These are phyloP conservation scores for Callocephalon fimbriatum DNA, from an alignment of 2,113 vertebrate genomes.

Conservation along the genomic window DNA sequence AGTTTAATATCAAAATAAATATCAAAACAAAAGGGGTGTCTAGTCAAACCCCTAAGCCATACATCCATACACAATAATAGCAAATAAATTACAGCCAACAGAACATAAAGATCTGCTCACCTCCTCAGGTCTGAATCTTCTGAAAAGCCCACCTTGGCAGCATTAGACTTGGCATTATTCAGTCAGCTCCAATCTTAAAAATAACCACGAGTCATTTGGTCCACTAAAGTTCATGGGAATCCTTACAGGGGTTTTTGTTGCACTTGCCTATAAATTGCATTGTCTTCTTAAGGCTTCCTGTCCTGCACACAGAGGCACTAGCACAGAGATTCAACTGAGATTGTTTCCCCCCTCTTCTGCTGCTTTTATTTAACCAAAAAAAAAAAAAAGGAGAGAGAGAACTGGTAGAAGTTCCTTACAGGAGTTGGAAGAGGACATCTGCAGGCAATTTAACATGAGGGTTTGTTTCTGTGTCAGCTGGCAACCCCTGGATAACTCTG, in stretches of 20 bases:
- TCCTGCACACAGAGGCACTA: conserved; percentile 59
- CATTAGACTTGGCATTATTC: conserved; percentile 31
- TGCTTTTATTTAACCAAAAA: conserved; percentile 52
- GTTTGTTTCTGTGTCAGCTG: conserved; percentile 71
- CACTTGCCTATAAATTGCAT: conserved; percentile 13
- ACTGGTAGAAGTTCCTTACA: conserved; percentile 55
- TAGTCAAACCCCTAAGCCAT: neutral
- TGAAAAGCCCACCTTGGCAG: conserved; percentile 35
- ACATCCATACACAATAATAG: neutral
- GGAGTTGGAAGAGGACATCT: conserved; percentile 65
- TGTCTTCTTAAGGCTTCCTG: conserved; percentile 50
- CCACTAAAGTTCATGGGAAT: conserved; percentile 36
- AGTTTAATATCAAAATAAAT: neutral
- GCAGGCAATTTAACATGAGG: conserved; percentile 68
- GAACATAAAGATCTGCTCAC: conserved; percentile 54
- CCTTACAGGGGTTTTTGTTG: conserved; percentile 7
- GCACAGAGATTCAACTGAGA: conserved; percentile 54
- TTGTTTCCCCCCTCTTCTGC: conserved; percentile 55
- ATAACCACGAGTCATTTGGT: neutral
- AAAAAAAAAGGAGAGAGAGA: neutral
- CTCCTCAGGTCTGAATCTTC: conserved; percentile 47
- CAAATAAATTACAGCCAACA: neutral
- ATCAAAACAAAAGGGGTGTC: neutral
- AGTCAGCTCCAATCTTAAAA: conserved; percentile 33
- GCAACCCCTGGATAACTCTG: conserved; percentile 69